Percentiles rank a stretch among this genome's conserved stretches.
Evolutionary conservation across 1,140 invertebrate species (phyloP).

Genomic region (Campoletis sonorensis): DNA sequence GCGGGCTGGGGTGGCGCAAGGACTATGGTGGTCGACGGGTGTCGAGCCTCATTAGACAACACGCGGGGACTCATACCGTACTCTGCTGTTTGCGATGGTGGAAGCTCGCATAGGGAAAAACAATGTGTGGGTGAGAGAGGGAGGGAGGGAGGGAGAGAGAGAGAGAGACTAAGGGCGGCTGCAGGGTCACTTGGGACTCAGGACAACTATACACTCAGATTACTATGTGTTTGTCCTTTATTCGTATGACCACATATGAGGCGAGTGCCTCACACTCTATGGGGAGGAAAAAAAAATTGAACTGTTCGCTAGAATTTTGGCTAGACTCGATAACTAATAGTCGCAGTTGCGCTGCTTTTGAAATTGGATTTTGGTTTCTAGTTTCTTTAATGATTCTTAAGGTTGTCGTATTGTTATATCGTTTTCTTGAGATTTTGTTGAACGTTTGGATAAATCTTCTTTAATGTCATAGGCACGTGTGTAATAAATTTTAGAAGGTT

Average conservation of each 20-base stretch:
- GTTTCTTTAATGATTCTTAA: too few species aligned
- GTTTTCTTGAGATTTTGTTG: too few species aligned
- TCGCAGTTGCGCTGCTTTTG: too few species aligned
- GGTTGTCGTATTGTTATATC: too few species aligned
- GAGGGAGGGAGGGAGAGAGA: slow-evolving; percentile 8
- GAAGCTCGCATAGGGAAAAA: neutral
- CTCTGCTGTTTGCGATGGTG: neutral
- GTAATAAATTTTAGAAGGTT: too few species aligned
- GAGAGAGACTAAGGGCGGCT: neutral
- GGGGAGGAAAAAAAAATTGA: too few species aligned
- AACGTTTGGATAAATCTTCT: too few species aligned
- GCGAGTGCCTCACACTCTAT: too few species aligned
- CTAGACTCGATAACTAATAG: too few species aligned
- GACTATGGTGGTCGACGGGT: slow-evolving; percentile 48
- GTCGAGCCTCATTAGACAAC: slow-evolving; percentile 69
- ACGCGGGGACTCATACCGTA: slow-evolving; percentile 53
- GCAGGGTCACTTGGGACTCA: slow-evolving; percentile 19
- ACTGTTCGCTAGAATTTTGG: too few species aligned
- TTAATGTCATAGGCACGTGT: too few species aligned
- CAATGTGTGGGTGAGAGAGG: neutral
- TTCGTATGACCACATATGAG: neutral
- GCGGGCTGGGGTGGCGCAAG: neutral
- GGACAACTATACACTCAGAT: neutral
- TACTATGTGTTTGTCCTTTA: neutral
- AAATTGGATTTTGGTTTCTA: too few species aligned